Evolutionary conservation across 2,888 invertebrate species (phyloP), one percentile per base, ranked within the genome.

Genomic region (Scaptodrosophila latifasciaeformis): DNA sequence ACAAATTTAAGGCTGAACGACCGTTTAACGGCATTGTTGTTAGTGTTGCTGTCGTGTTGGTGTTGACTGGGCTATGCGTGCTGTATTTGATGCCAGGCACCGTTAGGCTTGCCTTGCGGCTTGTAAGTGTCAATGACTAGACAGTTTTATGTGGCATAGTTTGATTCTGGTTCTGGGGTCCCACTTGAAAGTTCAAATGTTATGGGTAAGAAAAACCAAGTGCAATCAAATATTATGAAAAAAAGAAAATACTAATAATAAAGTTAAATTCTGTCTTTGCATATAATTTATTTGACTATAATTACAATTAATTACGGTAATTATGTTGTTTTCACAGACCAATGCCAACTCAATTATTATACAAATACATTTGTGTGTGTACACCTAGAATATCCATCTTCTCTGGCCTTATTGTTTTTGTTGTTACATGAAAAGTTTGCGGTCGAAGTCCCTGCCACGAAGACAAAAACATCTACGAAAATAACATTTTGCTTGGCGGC

Each of bases 301-400:
- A 79, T 76, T 74, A 77, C 74, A 76, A 79, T 76, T 76, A 76
- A 76, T 76, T 76, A 79, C 65, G 65, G 77, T 79, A 76, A 76
- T 76, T 79, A 76, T 79, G 77, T 79, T 79, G 77, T 70, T 75
- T 68, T 67, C 70, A 69, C 70, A 67, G 79, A 66, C 74, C 80
- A 70, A 79, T 77, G 75, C 80, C 71, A 79, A 76, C 75, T 76
- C 80, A 76, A 76, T 76, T 76, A 76, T 79, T 69, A 68, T 43
- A 43, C 29, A 30, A 27, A 29, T 30, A 47, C 21, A 46, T 37
- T 46, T 13, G 4, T 24, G 3, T 24, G 3, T 24, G 7, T 24
- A 2, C 37, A 18, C 37, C 13, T 15, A 34, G 13, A 34, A 6
- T 13, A 34, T 12, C 10, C 37, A 13, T 17, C 37, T 24, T 24